Base-by-base conservation (phyloP, 92 coral and sea anemone species). In the Epizoanthus scotinus region DNA sequence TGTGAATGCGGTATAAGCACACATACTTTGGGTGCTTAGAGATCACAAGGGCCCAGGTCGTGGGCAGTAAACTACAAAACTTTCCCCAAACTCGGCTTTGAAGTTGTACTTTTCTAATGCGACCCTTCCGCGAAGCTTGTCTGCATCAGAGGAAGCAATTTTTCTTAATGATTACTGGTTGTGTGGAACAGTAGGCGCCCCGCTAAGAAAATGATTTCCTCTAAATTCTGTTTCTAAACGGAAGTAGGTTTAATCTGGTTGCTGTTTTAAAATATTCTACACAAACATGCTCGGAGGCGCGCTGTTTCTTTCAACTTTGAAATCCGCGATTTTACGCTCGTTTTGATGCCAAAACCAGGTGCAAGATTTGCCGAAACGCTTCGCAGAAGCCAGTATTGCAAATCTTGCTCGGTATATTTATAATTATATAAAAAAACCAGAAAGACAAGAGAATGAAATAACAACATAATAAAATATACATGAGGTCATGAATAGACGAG, bases 401-500 rank as follows among this genome's bases (percentile, higher is more conserved):
- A 86, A 86, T 88, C 91, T 87, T 88, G 83, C 84, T 82, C 87
- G 73, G 89, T 87, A 82, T 53, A 78, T 87, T 93, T 91, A 88
- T 92, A 92, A 92, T 90, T 93, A 88, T 90, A 90, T 83, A 87
- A 92, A 86, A 91, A 92, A 90, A 90, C 90, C 89, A 87, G 93
- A 73, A 78, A 83, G 90, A 84, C 92, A 91, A 87, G 90, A 83
- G 94, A 78, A 84, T 86, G 62, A 88, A 92, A 93, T 96, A 96
- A 96, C 98, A 90, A 91, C 95, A 87, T 90, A 90, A 96, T 96
- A 91, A 91, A 96, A 96, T 89, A 96, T 96, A 90, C 99, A 96
- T 96, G 99, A 93, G 93, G 87, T 77, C 91, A 87, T 90, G 97
- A 89, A 93, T 87, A 91, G 85, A 85, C 91, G 82, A 84, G 91